These are phyloP conservation scores for Pygathrix nemaeus DNA, from an alignment of 2,113 vertebrate genomes.

Conservation along the genomic window DNA sequence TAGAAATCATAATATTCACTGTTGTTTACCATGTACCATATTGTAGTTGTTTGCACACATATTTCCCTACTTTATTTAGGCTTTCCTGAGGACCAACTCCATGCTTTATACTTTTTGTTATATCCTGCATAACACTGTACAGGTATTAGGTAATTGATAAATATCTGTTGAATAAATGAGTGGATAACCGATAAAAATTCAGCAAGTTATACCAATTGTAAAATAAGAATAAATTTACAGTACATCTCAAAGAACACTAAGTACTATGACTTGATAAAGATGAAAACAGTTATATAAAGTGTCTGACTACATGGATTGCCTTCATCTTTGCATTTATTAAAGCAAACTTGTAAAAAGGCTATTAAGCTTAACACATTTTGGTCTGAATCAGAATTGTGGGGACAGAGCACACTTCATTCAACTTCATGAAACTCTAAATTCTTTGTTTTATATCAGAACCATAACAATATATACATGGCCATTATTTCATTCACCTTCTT, in stretches of 20 bases:
- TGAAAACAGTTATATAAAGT: neutral
- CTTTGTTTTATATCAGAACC: neutral
- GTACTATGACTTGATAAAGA: neutral
- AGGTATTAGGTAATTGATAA: neutral
- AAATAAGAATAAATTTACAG: neutral
- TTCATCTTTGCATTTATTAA: slow-evolving; percentile 36
- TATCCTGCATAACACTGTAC: neutral
- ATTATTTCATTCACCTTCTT: slow-evolving; percentile 89
- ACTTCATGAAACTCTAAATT: neutral
- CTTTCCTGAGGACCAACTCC: neutral
- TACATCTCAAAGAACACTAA: slow-evolving; percentile 8
- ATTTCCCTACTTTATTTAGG: neutral
- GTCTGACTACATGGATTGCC: neutral
- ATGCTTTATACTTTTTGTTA: neutral
- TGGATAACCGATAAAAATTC: neutral
- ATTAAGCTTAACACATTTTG: neutral
- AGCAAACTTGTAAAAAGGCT: neutral
- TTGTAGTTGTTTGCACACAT: neutral
- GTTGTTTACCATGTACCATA: neutral
- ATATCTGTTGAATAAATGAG: neutral
- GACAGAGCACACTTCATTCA: neutral
- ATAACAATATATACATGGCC: neutral
- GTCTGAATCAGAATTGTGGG: neutral
- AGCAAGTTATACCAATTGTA: neutral
- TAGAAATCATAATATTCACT: neutral